Evolutionary conservation across 2,888 invertebrate species (phyloP).

Genomic region (Conus canariensis): DNA sequence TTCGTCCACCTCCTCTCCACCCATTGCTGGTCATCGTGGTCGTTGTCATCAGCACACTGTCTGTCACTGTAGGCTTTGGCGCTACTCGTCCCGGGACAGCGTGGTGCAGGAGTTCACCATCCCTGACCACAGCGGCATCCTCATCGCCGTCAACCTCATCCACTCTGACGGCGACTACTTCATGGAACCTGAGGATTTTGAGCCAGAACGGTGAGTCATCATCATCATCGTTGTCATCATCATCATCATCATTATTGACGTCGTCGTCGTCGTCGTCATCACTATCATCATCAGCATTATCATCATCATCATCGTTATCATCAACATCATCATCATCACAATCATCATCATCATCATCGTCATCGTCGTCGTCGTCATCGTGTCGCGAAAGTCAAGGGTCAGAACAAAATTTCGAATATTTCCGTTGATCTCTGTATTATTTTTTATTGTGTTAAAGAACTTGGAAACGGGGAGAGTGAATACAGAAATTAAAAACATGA

Average conservation of each 20-base stretch:
- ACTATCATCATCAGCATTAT: background rate
- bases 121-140: background rate
- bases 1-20: background rate
- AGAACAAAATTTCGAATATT: too few species aligned
- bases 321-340: background rate
- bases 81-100: background rate
- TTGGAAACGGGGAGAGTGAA: too few species aligned
- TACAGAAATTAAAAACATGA: too few species aligned
- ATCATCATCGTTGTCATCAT: background rate
- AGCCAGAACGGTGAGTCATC: slow-evolving; percentile 30
- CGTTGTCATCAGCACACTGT: too few species aligned
- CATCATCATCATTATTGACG: slow-evolving; percentile 1
- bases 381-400: too few species aligned
- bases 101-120: background rate
- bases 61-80: slow-evolving; percentile 13
- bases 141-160: slow-evolving; percentile 32
- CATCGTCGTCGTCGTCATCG: too few species aligned
- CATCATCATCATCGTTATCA: background rate
- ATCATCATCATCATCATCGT: background rate
- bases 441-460: too few species aligned
- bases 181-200: background rate
- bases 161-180: slow-evolving; percentile 17
- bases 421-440: too few species aligned
- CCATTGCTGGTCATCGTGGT: background rate
- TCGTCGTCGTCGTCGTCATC: background rate